phyloP scores from a whole-genome alignment of 2,888 invertebrate genomes.

The Drosophila colorata region DNA sequence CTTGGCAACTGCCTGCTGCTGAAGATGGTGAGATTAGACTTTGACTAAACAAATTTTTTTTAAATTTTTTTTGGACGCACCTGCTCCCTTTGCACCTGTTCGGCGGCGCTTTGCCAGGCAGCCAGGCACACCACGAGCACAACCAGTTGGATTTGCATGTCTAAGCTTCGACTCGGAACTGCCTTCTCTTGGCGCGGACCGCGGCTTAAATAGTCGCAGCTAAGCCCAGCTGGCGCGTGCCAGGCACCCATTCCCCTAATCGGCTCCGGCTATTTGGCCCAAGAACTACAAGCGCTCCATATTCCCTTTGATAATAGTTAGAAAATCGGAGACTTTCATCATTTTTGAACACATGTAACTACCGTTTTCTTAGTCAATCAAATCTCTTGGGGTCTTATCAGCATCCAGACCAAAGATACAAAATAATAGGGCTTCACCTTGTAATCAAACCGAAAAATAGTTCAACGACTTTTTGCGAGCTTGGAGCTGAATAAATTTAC shows the following conservation, averaged over 20 bases:
- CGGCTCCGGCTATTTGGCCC: slow-evolving; percentile 6
- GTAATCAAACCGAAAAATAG: neutral
- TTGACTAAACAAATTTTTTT: no score
- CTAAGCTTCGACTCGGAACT: slow-evolving; percentile 34
- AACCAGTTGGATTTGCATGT: slow-evolving; percentile 45
- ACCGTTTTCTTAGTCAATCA: neutral
- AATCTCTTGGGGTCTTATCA: neutral
- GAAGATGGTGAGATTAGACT: neutral
- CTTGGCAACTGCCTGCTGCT: neutral
- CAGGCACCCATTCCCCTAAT: slow-evolving; percentile 21
- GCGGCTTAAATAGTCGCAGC: slow-evolving; percentile 50
- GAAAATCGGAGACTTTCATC: neutral
- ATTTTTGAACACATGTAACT: neutral
- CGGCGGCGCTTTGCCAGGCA: neutral
- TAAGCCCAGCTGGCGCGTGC: slow-evolving; percentile 23
- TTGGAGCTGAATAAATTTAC: neutral
- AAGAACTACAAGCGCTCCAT: neutral
- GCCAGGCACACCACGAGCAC: slow-evolving; percentile 35
- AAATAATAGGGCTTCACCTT: neutral
- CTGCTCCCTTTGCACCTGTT: slow-evolving; percentile 1
- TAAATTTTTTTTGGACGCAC: neutral
- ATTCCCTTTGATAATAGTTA: slow-evolving; percentile 23
- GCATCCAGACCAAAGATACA: no score
- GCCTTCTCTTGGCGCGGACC: slow-evolving; percentile 4
- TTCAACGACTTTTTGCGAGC: neutral